Evolutionary conservation across 2,113 vertebrate genomes (phyloP), one percentile per base, ranked within the genome.

Genomic region (Hymenochirus boettgeri): DNA sequence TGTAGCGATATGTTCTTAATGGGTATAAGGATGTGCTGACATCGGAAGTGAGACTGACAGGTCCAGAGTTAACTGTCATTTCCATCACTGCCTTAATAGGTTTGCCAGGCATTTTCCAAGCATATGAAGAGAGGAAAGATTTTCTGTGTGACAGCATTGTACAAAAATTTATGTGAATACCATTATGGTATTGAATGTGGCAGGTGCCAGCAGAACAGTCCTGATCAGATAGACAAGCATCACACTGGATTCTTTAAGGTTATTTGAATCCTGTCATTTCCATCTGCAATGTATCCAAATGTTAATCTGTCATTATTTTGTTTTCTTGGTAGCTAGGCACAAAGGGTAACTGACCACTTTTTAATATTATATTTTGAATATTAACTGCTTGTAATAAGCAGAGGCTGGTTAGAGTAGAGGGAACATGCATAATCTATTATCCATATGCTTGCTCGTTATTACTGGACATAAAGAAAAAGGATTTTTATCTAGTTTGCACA

Each of bases 341-440:
- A 75, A 65, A 73, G 54, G 76, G 73, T 81, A 18, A 54, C 63
- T 73, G 82, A 84, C 79, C 82, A 62, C 86, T 84, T 85, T 80
- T 72, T 79, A 78, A 88, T 88, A 78, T 85, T 83, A 85, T 83
- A 89, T 93, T n/a, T n/a, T n/a, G n/a, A n/a, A n/a, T 91, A 94
- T 95, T 94, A 97, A 89, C 90, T 82, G 85, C 91, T 91, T 89
- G 90, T 87, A 89, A 93, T 86, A 85, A n/a, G n/a, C n/a, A n/a
- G n/a, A n/a, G n/a, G 88, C 87, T 92, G 87, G 89, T 71, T 86
- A 81, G 76, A 76, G 84, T 76, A 73, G 80, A 61, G 72, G 77
- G 79, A 77, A 6, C 64, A 46, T 57, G 48, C 27, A 4, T 78
- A 70, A 85, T 69, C 76, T 58, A 35, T 75, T 73, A 79, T 82